phyloP scores from a whole-genome alignment of 2,888 invertebrate genomes.

The Parnassius smintheus region DNA sequence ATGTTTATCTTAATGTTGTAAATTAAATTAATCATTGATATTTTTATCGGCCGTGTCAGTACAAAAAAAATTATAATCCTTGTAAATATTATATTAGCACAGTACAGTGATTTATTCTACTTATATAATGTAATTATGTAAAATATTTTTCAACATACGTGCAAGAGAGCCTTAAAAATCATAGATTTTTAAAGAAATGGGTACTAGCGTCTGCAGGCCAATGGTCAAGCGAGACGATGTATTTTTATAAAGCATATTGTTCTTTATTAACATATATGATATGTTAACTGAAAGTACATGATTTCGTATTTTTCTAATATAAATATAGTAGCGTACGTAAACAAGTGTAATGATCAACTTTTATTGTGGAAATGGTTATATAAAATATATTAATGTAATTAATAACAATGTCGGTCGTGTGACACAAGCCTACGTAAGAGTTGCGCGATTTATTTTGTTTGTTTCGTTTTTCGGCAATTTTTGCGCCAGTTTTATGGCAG shows the following conservation, averaged over 20 bases:
- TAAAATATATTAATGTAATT: slow-evolving; percentile 42
- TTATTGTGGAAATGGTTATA: slow-evolving; percentile 63
- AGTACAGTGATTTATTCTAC: slow-evolving; percentile 71
- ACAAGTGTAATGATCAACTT: slow-evolving; percentile 66
- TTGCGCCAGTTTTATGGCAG: slow-evolving; percentile 28
- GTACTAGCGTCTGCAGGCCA: slow-evolving; percentile 73
- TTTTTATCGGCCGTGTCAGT: slow-evolving; percentile 75
- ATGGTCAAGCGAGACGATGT: slow-evolving; percentile 69
- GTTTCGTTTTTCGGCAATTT: slow-evolving; percentile 53
- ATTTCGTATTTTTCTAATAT: slow-evolving; percentile 80
- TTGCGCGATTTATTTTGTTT: slow-evolving; percentile 66
- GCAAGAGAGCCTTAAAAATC: slow-evolving; percentile 78
- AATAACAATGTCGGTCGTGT: slow-evolving; percentile 51
- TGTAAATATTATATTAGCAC: slow-evolving; percentile 71
- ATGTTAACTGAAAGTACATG: slow-evolving; percentile 79
- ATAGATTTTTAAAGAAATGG: slow-evolving; percentile 75
- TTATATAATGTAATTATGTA: slow-evolving; percentile 74
- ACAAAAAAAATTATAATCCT: slow-evolving; percentile 63
- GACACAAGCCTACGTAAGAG: slow-evolving; percentile 51
- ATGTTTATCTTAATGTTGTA: slow-evolving; percentile 65
- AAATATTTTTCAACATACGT: slow-evolving; percentile 71
- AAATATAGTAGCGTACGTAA: slow-evolving; percentile 69
- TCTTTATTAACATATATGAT: slow-evolving; percentile 80
- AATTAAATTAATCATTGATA: slow-evolving; percentile 49
- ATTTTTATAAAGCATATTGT: slow-evolving; percentile 80